Evolutionary conservation across 1,140 invertebrate species (phyloP), one percentile per base, ranked within the genome.

Genomic region (Heterodera carotae): DNA sequence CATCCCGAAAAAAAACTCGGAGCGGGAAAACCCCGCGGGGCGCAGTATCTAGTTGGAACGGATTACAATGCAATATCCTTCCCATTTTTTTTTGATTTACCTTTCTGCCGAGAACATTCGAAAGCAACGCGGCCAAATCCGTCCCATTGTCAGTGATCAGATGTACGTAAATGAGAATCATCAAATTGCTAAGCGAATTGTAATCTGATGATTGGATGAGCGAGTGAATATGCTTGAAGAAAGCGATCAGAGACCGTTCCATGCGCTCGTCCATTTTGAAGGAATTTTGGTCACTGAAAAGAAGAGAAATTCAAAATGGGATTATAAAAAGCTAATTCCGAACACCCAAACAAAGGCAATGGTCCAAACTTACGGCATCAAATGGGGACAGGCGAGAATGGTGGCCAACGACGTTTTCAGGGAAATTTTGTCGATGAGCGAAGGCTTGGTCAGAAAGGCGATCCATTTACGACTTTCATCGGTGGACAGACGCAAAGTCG

Each of bases 381-480:
- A 64, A 74, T 83, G 69, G 6, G 80, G 80, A 60, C 76, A 83
- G 1, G 80, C 80, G 12, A 81, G 53, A 56, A 81, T 81, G 15
- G 72, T 71, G 7, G 80, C 80, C 64, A 81, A 60, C n/a, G 79
- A 69, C n/a, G 82, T 56, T 59, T 81, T 81, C 27, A 82, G 67
- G 12, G 81, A 53, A 5, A 69, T 43, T 25, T 36, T 39, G 27
- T 81, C 62, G 0, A 60, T 25, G 43, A 31, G 31, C 8, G 71
- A 77, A 43, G 68, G 43, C 72, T 76, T 69, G 6, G 80, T 70
- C 0, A 81, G 68, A 73, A 77, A 82, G 2, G 39, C 48, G 29
- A 82, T 62, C 72, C 76, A 81, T 31, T 69, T 39, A n/a, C 71
- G 79, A 34, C 69, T 70, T 29, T 79, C 67, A 18, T 79, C 80